Evolutionary conservation across 2,797 vertebrate species (phyloP).

Genomic region (Florisuga fusca): DNA sequence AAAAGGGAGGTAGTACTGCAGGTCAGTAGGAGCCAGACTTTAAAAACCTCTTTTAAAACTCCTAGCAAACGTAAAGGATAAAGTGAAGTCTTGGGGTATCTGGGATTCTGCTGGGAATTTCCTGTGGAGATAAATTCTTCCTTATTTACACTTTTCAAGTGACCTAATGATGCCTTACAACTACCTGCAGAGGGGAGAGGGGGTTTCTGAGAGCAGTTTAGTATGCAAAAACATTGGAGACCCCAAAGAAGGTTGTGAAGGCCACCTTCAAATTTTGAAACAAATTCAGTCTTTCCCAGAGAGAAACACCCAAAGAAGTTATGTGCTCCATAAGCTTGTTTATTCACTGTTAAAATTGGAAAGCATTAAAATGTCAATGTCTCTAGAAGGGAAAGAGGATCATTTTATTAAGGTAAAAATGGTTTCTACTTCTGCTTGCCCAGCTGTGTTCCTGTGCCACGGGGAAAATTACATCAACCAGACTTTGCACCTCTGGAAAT

Average conservation of each 20-base stretch:
- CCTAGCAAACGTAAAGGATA: not conserved
- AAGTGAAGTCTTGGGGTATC: not conserved
- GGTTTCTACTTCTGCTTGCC: not conserved
- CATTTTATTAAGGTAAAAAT: not conserved
- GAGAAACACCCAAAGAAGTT: not conserved
- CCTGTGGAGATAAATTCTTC: not conserved
- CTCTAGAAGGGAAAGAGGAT: not conserved
- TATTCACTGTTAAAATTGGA: not conserved
- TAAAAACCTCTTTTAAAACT: not conserved
- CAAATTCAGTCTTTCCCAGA: not conserved
- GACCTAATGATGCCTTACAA: not conserved
- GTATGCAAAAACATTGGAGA: not conserved
- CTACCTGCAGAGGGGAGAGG: not conserved
- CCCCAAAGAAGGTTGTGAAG: not conserved
- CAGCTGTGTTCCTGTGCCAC: not conserved
- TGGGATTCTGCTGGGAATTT: not conserved
- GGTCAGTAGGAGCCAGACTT: conserved; percentile 25
- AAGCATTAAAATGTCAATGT: not conserved
- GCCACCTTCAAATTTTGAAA: not conserved
- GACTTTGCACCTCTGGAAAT: not conserved
- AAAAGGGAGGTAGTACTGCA: conserved; percentile 32
- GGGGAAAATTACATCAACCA: not conserved
- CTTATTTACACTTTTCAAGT: not conserved
- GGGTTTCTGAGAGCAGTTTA: not conserved
- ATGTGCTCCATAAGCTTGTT: not conserved